Conservation (phyloP, 2,113 vertebrate genomes). For the Boulengeromyrus knoepffleri region DNA sequence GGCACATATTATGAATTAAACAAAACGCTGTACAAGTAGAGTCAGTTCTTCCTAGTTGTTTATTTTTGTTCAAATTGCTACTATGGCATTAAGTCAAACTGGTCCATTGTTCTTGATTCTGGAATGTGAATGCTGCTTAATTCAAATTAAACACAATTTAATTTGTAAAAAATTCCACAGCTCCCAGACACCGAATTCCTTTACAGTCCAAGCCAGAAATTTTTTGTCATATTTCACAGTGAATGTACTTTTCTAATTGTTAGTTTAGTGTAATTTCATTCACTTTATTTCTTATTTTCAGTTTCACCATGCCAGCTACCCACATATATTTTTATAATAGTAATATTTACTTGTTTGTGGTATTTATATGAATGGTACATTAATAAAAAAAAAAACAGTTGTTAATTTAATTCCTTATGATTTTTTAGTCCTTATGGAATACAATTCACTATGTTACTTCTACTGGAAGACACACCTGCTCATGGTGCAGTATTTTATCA, state of each 20-base stretch:
- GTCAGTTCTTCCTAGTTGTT: constrained; percentile 23
- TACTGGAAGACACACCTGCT: not conserved
- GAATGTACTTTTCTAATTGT: not conserved
- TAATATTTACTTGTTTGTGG: not conserved
- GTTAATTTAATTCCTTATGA: not conserved
- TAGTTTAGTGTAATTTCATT: not conserved
- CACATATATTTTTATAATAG: not conserved
- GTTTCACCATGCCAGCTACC: not conserved
- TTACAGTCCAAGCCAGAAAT: not conserved
- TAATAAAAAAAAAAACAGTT: not conserved
- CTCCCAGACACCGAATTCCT: not conserved
- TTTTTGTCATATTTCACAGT: not conserved
- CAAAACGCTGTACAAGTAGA: not conserved
- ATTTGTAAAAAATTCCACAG: constrained; percentile 23
- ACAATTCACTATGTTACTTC: not conserved
- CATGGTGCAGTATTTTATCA: not conserved
- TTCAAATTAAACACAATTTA: constrained; percentile 33
- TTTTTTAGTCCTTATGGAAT: not conserved
- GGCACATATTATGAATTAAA: not conserved
- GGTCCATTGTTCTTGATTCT: constrained; percentile 18
- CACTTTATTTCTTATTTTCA: not conserved
- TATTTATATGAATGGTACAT: not conserved
- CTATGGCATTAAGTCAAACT: constrained; percentile 1
- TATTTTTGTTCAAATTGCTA: not conserved
- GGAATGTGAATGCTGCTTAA: constrained; percentile 26